Evolutionary conservation across 2,797 vertebrate genomes (phyloP).

Genomic region (Neosalanx taihuensis): DNA sequence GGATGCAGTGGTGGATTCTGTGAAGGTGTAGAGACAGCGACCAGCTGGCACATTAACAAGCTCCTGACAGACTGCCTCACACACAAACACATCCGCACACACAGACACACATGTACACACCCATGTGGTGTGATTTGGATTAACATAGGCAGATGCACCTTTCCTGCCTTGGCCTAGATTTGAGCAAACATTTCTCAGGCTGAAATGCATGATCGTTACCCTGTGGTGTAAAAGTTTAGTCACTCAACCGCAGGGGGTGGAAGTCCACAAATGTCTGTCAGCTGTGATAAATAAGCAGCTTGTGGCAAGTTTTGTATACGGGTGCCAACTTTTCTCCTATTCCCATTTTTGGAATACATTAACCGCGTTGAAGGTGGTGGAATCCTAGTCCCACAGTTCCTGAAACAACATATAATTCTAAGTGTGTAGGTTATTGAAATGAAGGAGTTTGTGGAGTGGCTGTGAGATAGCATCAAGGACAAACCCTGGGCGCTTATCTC

Average conservation of each 20-base stretch:
- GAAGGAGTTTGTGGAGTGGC: slow-evolving; percentile 25
- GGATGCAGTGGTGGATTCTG: slow-evolving; percentile 57
- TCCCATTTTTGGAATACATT: neutral
- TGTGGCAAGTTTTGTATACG: slow-evolving; percentile 34
- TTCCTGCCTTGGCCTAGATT: slow-evolving; percentile 29
- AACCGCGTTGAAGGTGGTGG: neutral
- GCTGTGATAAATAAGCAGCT: slow-evolving; percentile 34
- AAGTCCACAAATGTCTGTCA: slow-evolving; percentile 50
- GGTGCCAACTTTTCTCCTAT: slow-evolving; percentile 8
- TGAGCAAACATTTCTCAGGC: slow-evolving; percentile 11
- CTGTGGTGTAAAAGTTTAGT: slow-evolving; percentile 46
- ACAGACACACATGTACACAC: slow-evolving; percentile 16
- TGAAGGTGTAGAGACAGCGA: slow-evolving; percentile 63
- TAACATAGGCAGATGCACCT: slow-evolving; percentile 58
- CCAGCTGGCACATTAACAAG: slow-evolving; percentile 71
- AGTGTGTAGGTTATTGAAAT: slow-evolving; percentile 39
- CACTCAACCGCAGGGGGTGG: slow-evolving; percentile 25
- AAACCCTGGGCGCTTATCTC: slow-evolving; percentile 44
- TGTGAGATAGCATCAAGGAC: slow-evolving; percentile 50
- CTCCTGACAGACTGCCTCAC: slow-evolving; percentile 53
- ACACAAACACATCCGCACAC: slow-evolving; percentile 10
- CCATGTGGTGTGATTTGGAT: slow-evolving; percentile 48
- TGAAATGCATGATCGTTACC: slow-evolving; percentile 44
- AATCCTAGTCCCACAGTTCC: neutral
- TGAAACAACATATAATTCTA: slow-evolving; percentile 23